Conservation (phyloP, 2,888 invertebrate genomes). For the Herminia tarsipennalis region DNA sequence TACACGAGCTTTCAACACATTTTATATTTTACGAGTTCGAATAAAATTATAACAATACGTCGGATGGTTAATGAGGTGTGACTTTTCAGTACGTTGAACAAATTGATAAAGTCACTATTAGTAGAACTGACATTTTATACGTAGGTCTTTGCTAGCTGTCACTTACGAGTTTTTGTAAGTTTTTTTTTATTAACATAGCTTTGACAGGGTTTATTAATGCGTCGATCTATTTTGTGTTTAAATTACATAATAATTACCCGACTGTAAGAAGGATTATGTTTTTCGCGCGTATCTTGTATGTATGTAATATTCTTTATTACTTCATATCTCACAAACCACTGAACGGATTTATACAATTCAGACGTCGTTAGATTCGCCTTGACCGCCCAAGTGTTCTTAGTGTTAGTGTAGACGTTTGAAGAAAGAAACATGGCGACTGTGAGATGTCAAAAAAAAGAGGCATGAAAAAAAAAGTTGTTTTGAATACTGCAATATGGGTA, state of each 20-base stretch:
- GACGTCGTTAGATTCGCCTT: no score
- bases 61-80: slow-evolving; percentile 25
- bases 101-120: slow-evolving; percentile 14
- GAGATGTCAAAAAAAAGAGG: no score
- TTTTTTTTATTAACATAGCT: slow-evolving; percentile 10
- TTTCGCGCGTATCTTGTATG: no score
- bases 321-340: no score
- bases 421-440: no score
- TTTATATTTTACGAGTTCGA: slow-evolving; percentile 46
- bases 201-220: slow-evolving; percentile 3
- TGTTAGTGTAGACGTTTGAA: no score
- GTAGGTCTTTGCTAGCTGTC: background rate
- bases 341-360: no score
- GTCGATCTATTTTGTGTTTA: slow-evolving; percentile 1
- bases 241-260: slow-evolving; percentile 2
- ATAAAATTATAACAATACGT: slow-evolving; percentile 46
- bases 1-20: slow-evolving; percentile 49
- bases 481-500: no score
- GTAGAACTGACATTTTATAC: slow-evolving; percentile 4
- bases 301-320: no score
- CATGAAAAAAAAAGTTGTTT: no score
- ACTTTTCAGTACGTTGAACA: slow-evolving; percentile 4
- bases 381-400: no score
- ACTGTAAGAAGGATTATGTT: no score
- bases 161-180: background rate